Conservation (phyloP, 2,888 invertebrate genomes). For the Conistra vaccinii region DNA sequence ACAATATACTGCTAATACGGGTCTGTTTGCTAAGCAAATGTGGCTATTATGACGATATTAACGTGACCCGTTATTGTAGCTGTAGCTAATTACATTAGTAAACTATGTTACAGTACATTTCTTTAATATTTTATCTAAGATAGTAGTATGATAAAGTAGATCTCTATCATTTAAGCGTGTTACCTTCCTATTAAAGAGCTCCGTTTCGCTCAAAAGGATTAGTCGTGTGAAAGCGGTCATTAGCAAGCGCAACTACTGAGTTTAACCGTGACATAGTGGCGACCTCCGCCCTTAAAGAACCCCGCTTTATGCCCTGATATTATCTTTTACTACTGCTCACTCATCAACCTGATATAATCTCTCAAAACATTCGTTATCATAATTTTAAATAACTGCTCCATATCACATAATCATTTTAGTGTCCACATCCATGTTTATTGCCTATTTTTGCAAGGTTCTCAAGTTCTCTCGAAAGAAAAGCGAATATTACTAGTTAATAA, state of each 20-base stretch:
- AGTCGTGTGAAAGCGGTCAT: conserved; percentile 42
- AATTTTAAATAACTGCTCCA: conserved; percentile 4
- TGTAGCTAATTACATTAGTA: background rate
- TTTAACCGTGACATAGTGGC: conserved; percentile 26
- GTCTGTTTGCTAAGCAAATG: conserved; percentile 11
- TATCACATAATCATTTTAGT: conserved; percentile 7
- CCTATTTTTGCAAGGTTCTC: conserved; percentile 11
- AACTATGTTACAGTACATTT: background rate
- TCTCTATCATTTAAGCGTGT: conserved; percentile 25
- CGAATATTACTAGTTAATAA: conserved; percentile 61
- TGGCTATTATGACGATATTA: conserved; percentile 20
- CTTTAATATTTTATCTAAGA: background rate
- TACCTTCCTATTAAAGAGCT: conserved; percentile 16
- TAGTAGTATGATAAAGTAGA: conserved; percentile 11
- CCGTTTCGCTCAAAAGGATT: conserved; percentile 38
- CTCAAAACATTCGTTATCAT: conserved; percentile 7
- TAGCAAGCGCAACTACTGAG: conserved; percentile 40
- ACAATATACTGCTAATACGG: conserved; percentile 21
- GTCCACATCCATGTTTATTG: conserved; percentile 9
- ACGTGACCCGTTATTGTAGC: conserved; percentile 1
- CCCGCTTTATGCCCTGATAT: conserved; percentile 35
- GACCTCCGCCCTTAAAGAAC: conserved; percentile 39
- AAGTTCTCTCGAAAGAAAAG: conserved; percentile 12
- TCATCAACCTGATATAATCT: conserved; percentile 26
- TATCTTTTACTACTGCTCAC: conserved; percentile 23